Conservation (phyloP, 1,140 invertebrate genomes). For the Drosophila melanogaster region Release_6_plus_ISO1_MT NT_033779.5:17444501-17445000, state of each 20-base stretch:
- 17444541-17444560: no score
- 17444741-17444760: background rate
- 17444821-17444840: conserved; percentile 30
- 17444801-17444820: conserved; percentile 35
- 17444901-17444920: conserved; percentile 19
- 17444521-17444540: no score
- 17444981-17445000: conserved; percentile 10
- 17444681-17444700: no score
- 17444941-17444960: background rate
- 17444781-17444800: conserved; percentile 12
- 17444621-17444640: background rate
- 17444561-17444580: no score
- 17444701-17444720: no score
- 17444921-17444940: conserved; percentile 9
- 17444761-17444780: background rate
- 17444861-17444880: conserved; percentile 39
- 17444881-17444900: conserved; percentile 31
- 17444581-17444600: no score
- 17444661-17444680: background rate
- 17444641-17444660: background rate
- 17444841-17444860: conserved; percentile 37
- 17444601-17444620: no score
- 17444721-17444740: no score
- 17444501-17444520: conserved; percentile 11
- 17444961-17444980: conserved; percentile 5